Percentiles rank a stretch among this genome's conserved stretches.
These are phyloP conservation scores for Troides helena DNA, from an alignment of 2,888 invertebrate species.

Conservation along the genomic window DNA sequence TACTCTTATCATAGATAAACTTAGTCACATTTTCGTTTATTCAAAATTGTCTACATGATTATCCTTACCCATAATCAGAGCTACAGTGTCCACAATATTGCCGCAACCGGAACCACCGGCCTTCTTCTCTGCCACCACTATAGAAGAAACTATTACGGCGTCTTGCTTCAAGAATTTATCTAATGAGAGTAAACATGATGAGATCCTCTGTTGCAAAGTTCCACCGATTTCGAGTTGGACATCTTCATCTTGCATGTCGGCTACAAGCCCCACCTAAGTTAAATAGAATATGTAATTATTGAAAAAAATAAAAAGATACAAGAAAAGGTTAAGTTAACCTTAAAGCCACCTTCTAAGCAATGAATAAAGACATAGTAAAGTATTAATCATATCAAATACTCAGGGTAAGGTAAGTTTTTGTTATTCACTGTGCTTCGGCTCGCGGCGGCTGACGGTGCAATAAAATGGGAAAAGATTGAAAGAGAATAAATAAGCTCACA, in stretches of 20 bases:
- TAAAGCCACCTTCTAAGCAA: too few species aligned
- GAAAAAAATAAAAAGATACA: background rate
- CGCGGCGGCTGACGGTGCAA: background rate
- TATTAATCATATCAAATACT: too few species aligned
- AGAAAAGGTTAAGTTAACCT: too few species aligned
- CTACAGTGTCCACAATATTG: constrained; percentile 86
- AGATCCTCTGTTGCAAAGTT: constrained; percentile 91
- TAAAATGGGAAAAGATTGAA: background rate
- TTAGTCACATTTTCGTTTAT: too few species aligned
- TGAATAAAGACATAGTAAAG: too few species aligned
- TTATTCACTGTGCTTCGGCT: too few species aligned
- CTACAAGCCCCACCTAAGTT: constrained; percentile 86
- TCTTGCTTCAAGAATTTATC: constrained; percentile 87
- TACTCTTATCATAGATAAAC: too few species aligned
- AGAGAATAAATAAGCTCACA: constrained; percentile 75
- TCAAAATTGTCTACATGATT: too few species aligned
- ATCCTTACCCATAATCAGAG: constrained; percentile 81
- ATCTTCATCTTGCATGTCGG: constrained; percentile 86
- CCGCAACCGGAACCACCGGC: constrained; percentile 81
- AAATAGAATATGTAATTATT: background rate
- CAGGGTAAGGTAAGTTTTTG: too few species aligned
- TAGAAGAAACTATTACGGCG: constrained; percentile 86
- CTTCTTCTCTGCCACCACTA: constrained; percentile 93
- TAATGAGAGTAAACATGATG: constrained; percentile 88
- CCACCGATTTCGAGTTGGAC: constrained; percentile 87